Base-by-base conservation (phyloP, 1,140 invertebrate genomes). In the Platorchestia sp. region DNA sequence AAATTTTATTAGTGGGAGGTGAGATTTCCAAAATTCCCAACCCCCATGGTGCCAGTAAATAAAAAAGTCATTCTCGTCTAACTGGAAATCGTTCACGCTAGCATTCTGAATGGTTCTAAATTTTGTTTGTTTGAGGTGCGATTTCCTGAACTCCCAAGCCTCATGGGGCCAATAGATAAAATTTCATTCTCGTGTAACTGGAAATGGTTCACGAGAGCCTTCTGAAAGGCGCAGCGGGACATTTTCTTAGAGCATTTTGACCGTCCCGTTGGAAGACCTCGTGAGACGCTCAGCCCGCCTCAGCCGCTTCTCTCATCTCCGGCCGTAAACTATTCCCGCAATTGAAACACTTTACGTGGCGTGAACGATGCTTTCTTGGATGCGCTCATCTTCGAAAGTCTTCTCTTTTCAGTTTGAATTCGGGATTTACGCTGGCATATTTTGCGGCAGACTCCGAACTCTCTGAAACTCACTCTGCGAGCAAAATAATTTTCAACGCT, bases 401-500 rank as follows among this genome's bases (percentile, higher is more conserved):
- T 22, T 27, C 44, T 45, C 41, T 45, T 93, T 93, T 93, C 45
- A 10, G 45, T 93, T 93, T 93, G 91, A 93, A 93, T 93, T 44
- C 91, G 44, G 45, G 91, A 93, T 93, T 93, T 47, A 93, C 91
- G 91, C 22, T 14, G 91, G 91, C 91, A 93, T 93, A 93, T 93
- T 93, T 93, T 93, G 44, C 91, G 91, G 44, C 91, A 47, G 91
- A 93, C 44, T 42, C 91, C 44, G 44, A 93, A 93, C 43, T 93
- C 45, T 93, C 91, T 93, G 91, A 93, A 93, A 93, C 43, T 93
- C 91, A 93, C 43, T 93, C 36, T 42, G 43, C 45, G 91, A 47
- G 91, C 44, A 93, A 93, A 93, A 93, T 93, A 93, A 93, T 93
- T 93, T 93, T 93, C 91, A 93, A 93, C 91, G 91, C 43, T 93